Base-by-base conservation (phyloP, 2,888 invertebrate species). In the Agonopterix alstromeriana region DNA sequence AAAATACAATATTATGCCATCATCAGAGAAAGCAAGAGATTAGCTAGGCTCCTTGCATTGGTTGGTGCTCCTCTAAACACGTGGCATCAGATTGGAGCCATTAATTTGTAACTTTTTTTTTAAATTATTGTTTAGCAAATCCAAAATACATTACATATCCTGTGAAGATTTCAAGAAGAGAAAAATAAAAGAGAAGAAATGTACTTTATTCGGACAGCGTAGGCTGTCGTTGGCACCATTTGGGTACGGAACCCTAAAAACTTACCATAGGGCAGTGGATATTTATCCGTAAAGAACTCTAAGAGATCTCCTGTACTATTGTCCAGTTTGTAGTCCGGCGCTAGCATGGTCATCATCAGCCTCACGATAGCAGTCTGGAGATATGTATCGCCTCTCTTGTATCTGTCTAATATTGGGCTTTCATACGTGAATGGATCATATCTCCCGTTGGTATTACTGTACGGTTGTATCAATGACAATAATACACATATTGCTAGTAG, bases 231-330 rank as follows among this genome's bases (percentile, higher is more conserved):
- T 17, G 4, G 17, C 17, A 17, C 17, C 17, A 2, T 17, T 17
- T 17, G 17, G 17, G 0, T 17, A 17, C 2, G 17, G 17, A 17
- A 17, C 17, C 17, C 17, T 17, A 17, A 27, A 17, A 27, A 56
- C 72, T 65, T 50, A 75, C 74, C 73, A 41, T 60, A 53, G 0
- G 75, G 74, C 42, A 73, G 53, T 12, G 66, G 62, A 47, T 70
- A 73, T 1, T 51, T 53, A 42, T 76, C 76, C 42, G 73, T 57
- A 27, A 76, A 49, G 43, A 61, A 60, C 47, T 73, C 73, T 40
- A 75, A 70, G 5, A 63, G 43, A 47, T 73, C 70, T 0, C 53
- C 54, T 35, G 61, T 55, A 11, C 56, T 53, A 11, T 49, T 55
- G 45, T 56, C 46, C 69, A 65, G 36, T 60, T 65, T 8, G 63